Percentiles rank a stretch among this genome's conserved stretches.
Conservation (phyloP, 2,888 invertebrate species). For the Scaptomyza flava region DNA sequence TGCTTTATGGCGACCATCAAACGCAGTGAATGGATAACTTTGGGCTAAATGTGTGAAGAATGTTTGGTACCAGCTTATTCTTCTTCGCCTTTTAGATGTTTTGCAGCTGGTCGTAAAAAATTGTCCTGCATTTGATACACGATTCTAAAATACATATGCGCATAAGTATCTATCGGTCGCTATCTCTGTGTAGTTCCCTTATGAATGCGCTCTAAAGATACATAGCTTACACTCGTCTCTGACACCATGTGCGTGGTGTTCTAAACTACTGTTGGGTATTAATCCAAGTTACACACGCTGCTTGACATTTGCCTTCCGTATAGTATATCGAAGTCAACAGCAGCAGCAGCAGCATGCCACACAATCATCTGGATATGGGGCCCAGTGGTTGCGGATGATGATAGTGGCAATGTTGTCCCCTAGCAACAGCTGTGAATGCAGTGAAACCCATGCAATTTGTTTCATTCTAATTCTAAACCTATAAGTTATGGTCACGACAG, state of each 20-base stretch:
- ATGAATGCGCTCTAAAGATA: constrained; percentile 52
- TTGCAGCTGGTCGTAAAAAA: constrained; percentile 64
- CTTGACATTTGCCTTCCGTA: constrained; percentile 62
- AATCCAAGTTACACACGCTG: constrained; percentile 53
- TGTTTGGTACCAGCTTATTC: constrained; percentile 15
- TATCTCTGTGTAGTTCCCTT: not conserved
- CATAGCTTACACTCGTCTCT: constrained; percentile 29
- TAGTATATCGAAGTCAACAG: constrained; percentile 54
- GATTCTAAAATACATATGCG: constrained; percentile 38
- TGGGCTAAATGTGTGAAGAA: constrained; percentile 17
- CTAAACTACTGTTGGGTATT: constrained; percentile 32
- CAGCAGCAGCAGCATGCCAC: constrained; percentile 9
- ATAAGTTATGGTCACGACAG: constrained; percentile 28
- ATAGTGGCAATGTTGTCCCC: constrained; percentile 2
- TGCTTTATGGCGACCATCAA: constrained; percentile 60
- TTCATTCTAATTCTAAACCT: constrained; percentile 19
- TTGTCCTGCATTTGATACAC: constrained; percentile 18
- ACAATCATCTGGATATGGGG: constrained; percentile 7
- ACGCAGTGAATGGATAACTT: constrained; percentile 50
- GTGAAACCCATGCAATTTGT: constrained; percentile 64
- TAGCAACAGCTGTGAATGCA: constrained; percentile 66
- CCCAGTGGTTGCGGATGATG: constrained; percentile 10
- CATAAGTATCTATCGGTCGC: constrained; percentile 39
- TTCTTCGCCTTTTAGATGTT: not conserved
- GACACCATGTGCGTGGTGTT: constrained; percentile 36